phyloP scores from a whole-genome alignment of 2,888 invertebrate genomes.

The Andrena dorsata region DNA sequence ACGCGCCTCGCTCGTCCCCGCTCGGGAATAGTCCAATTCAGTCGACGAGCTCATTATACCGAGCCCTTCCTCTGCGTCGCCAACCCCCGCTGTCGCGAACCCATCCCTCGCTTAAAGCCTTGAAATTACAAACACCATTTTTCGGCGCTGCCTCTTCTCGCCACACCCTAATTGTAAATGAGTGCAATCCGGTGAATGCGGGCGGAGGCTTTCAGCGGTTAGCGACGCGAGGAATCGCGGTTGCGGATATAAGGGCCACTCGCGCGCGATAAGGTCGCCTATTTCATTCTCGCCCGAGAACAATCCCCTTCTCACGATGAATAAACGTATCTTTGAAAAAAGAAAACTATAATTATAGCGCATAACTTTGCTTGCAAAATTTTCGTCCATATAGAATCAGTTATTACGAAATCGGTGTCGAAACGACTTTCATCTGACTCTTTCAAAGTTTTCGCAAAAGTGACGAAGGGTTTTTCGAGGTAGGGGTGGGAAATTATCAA shows the following conservation, averaged over 20 bases:
- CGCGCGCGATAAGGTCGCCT: conserved; percentile 11
- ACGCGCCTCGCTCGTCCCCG: background rate
- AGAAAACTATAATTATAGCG: background rate
- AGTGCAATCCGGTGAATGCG: conserved; percentile 47
- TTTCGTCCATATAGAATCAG: too few species aligned
- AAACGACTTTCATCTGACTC: background rate
- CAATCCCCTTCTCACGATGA: background rate
- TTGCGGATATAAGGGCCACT: conserved; percentile 19
- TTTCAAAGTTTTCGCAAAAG: background rate
- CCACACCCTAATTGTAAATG: conserved; percentile 53
- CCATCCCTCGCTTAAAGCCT: conserved; percentile 52
- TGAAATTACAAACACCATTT: conserved; percentile 58
- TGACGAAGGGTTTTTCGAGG: background rate
- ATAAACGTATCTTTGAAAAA: background rate
- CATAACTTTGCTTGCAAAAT: too few species aligned
- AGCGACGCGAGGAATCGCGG: background rate
- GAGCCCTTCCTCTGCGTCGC: too few species aligned
- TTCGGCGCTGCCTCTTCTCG: conserved; percentile 29
- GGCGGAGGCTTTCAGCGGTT: conserved; percentile 33
- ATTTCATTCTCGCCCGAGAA: conserved; percentile 1
- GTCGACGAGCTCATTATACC: conserved; percentile 56
- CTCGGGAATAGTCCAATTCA: conserved; percentile 50
- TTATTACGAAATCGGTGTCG: too few species aligned
- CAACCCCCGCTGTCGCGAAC: background rate
- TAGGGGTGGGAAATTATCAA: background rate